Evolutionary conservation across 2,888 invertebrate genomes (phyloP), one percentile per base, ranked within the genome.

Genomic region (Dastarcus helophoroides): DNA sequence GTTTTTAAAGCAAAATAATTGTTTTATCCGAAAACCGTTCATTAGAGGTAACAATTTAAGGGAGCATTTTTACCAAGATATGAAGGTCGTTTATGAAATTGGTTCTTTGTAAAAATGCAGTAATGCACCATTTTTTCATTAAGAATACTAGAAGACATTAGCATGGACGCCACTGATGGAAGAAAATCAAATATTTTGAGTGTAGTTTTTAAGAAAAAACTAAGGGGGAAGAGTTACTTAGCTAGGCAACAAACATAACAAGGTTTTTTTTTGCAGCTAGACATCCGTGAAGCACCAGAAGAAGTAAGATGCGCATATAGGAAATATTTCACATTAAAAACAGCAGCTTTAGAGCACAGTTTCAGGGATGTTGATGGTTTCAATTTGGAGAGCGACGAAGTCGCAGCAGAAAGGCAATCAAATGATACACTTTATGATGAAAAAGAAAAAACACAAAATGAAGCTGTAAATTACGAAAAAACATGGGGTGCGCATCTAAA

Each of bases 261-360:
- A n/a, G n/a, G n/a, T 8, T 9, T 30, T 27, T 38, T 39, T 38
- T 58, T 62, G 29, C 46, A 80, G 75, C 71, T 77, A 52, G 89
- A 89, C 53, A 85, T 88, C 36, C 76, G 76, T 43, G 78, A 77
- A 58, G 86, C 88, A 8, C 73, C 78, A 22, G 56, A 63, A 14
- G 71, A 73, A 37, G 79, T 86, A 32, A 73, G 78, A 48, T 72
- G 79, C 53, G 80, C 86, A 0, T 89, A 89, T 51, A 81, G 79
- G 57, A 77, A 76, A 58, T 86, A 86, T 56, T 86, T 80, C 62
- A 73, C 79, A 43, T 56, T 85, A 4, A 86, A 86, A 62, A 80
- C 80, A 19, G 67, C 69, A 13, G 76, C 77, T 12, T 62, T 86
- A 26, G 82, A 85, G 49, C 74, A 76, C 46, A 77, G 79, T 3